phyloP scores from a whole-genome alignment of 64 coral and sea anemone species.

The Pachyseris speciosa region DNA sequence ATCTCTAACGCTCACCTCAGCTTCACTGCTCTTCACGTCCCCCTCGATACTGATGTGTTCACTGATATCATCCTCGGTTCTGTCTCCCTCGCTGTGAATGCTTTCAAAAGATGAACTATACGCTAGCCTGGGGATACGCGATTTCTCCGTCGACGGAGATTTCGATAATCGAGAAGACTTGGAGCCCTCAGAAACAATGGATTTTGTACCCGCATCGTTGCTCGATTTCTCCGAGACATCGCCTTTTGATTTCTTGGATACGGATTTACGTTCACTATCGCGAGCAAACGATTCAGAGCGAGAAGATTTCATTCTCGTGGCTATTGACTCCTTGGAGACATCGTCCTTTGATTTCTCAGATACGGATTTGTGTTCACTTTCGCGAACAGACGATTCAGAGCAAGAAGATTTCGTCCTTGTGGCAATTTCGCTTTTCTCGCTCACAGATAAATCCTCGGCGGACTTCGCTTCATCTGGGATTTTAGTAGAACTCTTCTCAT shows the following conservation, averaged over 20 bases:
- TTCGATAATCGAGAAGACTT: constrained; percentile 4
- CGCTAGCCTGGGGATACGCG: background rate
- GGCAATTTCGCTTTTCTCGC: constrained; percentile 38
- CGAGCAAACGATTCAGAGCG: background rate
- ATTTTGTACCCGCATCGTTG: background rate
- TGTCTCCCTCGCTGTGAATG: constrained; percentile 4
- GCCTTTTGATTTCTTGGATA: background rate
- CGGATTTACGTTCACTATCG: background rate
- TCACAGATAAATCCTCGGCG: constrained; percentile 17
- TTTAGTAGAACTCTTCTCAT: background rate
- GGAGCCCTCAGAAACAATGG: background rate
- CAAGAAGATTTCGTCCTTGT: background rate
- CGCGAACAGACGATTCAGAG: background rate
- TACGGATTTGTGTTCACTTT: background rate
- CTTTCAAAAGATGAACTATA: constrained; percentile 59
- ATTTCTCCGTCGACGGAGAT: constrained; percentile 11
- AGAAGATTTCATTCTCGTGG: background rate
- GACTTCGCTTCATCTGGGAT: constrained; percentile 51
- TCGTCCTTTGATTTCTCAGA: background rate
- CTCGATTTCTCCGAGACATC: background rate
- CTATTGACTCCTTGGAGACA: background rate
- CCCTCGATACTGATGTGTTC: constrained; percentile 76
- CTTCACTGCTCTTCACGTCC: background rate
- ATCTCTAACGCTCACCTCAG: background rate
- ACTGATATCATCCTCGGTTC: constrained; percentile 81